phyloP scores from a whole-genome alignment of 2,113 vertebrate species.

The Anas platyrhynchos region DNA sequence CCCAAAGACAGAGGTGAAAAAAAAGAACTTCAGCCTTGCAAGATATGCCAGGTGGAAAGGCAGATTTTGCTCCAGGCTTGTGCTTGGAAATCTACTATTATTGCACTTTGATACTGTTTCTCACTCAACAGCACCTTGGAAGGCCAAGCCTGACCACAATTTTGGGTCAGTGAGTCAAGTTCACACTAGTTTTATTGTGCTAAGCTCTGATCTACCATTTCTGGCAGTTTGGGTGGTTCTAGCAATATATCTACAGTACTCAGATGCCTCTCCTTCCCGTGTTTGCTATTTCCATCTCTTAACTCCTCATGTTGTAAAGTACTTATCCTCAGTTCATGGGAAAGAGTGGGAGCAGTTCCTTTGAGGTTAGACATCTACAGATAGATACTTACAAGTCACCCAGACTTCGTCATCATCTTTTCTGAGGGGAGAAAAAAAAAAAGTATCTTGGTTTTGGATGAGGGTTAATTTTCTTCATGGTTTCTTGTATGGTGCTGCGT shows the following conservation, averaged over 20 bases:
- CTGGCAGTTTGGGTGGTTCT: neutral
- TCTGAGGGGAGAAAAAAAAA: neutral
- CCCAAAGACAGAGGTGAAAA: neutral
- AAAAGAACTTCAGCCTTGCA: neutral
- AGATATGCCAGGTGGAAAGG: neutral
- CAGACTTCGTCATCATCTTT: neutral
- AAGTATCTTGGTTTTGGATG: too few relatives aligned
- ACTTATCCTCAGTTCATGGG: neutral
- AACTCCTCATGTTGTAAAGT: accelerated
- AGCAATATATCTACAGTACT: neutral
- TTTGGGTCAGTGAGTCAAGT: neutral
- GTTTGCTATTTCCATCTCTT: neutral
- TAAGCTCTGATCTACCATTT: neutral
- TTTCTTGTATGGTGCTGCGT: too few relatives aligned
- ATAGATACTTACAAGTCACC: accelerated
- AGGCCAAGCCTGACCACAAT: neutral
- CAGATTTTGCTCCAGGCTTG: neutral
- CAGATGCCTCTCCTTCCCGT: neutral
- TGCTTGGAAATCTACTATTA: neutral
- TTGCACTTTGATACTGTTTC: neutral
- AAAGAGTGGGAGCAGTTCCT: neutral
- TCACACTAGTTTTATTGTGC: neutral
- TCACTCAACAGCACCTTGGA: neutral
- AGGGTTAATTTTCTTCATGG: too few relatives aligned
- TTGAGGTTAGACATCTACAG: neutral